Base-by-base conservation (phyloP, 2,113 vertebrate species). In the Charadrius vociferus region DNA sequence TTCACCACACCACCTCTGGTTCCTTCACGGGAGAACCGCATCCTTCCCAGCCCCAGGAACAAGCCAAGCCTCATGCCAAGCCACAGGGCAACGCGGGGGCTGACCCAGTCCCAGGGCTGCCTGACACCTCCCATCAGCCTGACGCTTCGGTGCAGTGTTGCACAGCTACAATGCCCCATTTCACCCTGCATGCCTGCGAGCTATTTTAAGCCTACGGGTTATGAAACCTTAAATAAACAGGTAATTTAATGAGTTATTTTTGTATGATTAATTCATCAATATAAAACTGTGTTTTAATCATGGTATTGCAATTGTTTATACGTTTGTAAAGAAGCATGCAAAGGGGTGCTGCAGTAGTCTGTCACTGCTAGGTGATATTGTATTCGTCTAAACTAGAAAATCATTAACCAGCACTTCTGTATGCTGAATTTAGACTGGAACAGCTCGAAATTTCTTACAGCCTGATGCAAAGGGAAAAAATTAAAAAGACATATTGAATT, bases 1-100 rank as follows among this genome's bases (percentile, higher is more conserved):
- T 7, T 0, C 16, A 65, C 26, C 34, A 23, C 1, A 1, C 14
- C 2, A 0, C 50, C 34, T 11, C 24, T 78, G 45, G n/a, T n/a
- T 15, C 21, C 61, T 37, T 50, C 6, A 3, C 7, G 18, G 0
- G 1, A 66, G 32, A 43, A 14, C 30, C 9, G 9, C 7, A 8
- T 34, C 68, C 29, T 67, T 37, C 66, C 49, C 49, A n/a, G 15
- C 50, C 19, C n/a, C 56, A 34, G 75, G 83, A 50, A 4, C 7
- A 21, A 49, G 50, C 6, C 20, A 63, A 59, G 27, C n/a, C 27
- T 36, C 13, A 9, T 6, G 17, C 24, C 23, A 32, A 87, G 50
- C 24, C 72, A 13, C 39, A 45, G 62, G 14, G 4, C 23, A 45
- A 6, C 0, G 2, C 1, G 0, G 7, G 22, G 18, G 23, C 41